Conservation (phyloP, 35 echinoderm and acorn worm species). For the Acanthaster planci region DNA sequence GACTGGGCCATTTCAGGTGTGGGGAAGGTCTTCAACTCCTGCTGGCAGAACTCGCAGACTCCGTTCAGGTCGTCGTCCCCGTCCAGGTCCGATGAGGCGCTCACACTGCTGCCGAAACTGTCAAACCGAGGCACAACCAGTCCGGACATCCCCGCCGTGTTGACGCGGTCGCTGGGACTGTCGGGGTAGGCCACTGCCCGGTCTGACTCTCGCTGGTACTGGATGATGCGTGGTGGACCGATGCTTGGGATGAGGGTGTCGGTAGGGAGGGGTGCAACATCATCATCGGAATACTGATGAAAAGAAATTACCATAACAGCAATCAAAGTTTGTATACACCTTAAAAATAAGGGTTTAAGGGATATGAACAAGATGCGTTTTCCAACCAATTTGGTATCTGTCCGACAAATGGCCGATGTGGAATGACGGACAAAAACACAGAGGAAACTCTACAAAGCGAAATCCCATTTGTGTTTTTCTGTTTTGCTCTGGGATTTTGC, state of each 20-base stretch:
- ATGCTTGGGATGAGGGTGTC: slow-evolving; percentile 75
- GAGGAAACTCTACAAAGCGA: no score
- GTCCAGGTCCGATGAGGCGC: slow-evolving; percentile 1
- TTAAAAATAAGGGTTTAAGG: no score
- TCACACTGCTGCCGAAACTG: slow-evolving; percentile 17
- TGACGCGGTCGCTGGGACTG: not conserved
- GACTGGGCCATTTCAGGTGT: slow-evolving; percentile 86
- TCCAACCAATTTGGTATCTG: no score
- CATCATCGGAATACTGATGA: slow-evolving; percentile 65
- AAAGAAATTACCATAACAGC: not conserved
- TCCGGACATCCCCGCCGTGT: not conserved
- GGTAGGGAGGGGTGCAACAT: not conserved
- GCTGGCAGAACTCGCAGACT: slow-evolving; percentile 84
- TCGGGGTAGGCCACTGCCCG: not conserved
- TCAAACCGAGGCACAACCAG: slow-evolving; percentile 13
- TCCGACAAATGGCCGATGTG: no score
- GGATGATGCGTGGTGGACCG: slow-evolving; percentile 92
- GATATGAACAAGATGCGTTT: no score
- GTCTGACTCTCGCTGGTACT: slow-evolving; percentile 88
- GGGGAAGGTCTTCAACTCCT: slow-evolving; percentile 87
- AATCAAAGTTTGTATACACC: no score
- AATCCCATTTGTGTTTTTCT: no score
- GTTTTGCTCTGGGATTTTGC: no score
- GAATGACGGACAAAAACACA: no score
- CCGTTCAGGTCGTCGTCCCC: slow-evolving; percentile 51